These are phyloP conservation scores for Plemyria rubiginata DNA, from an alignment of 2,888 invertebrate genomes.

Conservation along the genomic window DNA sequence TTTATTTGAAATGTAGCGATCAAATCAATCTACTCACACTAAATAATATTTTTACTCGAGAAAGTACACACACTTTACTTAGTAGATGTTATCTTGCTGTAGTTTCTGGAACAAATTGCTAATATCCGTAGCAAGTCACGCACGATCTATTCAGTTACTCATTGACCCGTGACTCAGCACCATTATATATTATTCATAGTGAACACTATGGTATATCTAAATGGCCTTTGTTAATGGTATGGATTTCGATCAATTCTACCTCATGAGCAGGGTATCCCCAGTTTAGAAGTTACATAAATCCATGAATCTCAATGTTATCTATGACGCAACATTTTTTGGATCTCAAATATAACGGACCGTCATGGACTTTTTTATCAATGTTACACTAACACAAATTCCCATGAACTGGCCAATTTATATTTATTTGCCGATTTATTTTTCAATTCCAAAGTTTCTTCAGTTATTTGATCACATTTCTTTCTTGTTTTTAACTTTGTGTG, in stretches of 20 bases:
- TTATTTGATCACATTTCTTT: slow-evolving; percentile 53
- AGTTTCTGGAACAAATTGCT: slow-evolving; percentile 59
- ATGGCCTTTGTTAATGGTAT: slow-evolving; percentile 21
- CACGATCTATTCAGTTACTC: slow-evolving; percentile 40
- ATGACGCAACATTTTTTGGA: slow-evolving; percentile 12
- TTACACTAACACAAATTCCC: slow-evolving; percentile 83
- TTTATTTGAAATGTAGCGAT: too few relatives aligned
- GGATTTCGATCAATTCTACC: slow-evolving; percentile 12
- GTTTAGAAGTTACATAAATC: neutral
- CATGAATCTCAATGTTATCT: neutral
- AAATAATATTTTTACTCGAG: slow-evolving; percentile 9
- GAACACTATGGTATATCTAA: slow-evolving; percentile 23
- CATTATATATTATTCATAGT: slow-evolving; percentile 6
- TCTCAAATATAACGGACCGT: slow-evolving; percentile 6
- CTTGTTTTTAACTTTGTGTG: slow-evolving; percentile 50
- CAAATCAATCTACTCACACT: neutral
- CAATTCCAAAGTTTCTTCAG: slow-evolving; percentile 52
- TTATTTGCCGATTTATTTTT: slow-evolving; percentile 54
- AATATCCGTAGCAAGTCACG: slow-evolving; percentile 62
- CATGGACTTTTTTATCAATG: slow-evolving; percentile 47
- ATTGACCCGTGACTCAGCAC: slow-evolving; percentile 28
- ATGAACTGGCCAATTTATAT: slow-evolving; percentile 67
- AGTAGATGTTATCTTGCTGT: slow-evolving; percentile 39
- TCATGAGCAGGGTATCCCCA: slow-evolving; percentile 13
- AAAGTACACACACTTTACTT: slow-evolving; percentile 28